Percentiles rank a stretch among this genome's conserved stretches.
phyloP scores from a whole-genome alignment of 1,140 invertebrate species.

The Sitodiplosis mosellana region DNA sequence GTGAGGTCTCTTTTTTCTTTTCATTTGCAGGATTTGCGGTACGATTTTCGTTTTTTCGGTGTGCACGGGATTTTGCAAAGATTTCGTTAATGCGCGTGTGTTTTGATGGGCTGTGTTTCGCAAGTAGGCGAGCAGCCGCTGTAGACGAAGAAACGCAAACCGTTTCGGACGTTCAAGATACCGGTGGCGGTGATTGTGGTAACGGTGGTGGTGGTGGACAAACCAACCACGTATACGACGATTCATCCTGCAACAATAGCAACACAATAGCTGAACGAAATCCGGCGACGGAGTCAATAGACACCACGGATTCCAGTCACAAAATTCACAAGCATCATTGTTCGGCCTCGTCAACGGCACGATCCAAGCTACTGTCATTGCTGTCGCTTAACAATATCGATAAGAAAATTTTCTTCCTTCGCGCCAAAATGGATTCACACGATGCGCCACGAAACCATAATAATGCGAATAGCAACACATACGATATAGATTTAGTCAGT shows the following conservation, averaged over 20 bases:
- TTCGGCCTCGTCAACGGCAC: too few relatives aligned
- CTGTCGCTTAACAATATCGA: too few relatives aligned
- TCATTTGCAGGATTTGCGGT: background rate
- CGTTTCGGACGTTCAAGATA: constrained; percentile 25
- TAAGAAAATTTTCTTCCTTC: too few relatives aligned
- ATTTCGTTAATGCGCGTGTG: constrained; percentile 71
- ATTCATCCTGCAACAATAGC: constrained; percentile 1
- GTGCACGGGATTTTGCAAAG: constrained; percentile 10
- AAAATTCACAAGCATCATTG: constrained; percentile 5
- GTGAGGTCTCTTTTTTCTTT: background rate
- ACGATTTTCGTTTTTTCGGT: background rate
- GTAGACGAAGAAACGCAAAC: constrained; percentile 43
- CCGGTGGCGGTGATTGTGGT: constrained; percentile 25
- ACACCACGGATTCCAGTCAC: constrained; percentile 5
- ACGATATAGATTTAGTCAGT: too few relatives aligned
- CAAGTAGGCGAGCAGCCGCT: constrained; percentile 59
- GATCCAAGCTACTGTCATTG: too few relatives aligned
- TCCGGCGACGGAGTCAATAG: background rate
- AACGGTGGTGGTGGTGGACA: constrained; percentile 27
- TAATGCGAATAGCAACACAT: too few relatives aligned
- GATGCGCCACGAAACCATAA: too few relatives aligned
- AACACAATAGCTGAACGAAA: background rate
- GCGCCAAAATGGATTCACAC: too few relatives aligned
- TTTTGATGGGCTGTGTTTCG: constrained; percentile 71
- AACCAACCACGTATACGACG: constrained; percentile 22